A percentile compares a stretch with the other conserved stretches of the same genome.
These are phyloP conservation scores for Augochlora pura DNA, from an alignment of 1,140 invertebrate genomes.

Conservation along the genomic window DNA sequence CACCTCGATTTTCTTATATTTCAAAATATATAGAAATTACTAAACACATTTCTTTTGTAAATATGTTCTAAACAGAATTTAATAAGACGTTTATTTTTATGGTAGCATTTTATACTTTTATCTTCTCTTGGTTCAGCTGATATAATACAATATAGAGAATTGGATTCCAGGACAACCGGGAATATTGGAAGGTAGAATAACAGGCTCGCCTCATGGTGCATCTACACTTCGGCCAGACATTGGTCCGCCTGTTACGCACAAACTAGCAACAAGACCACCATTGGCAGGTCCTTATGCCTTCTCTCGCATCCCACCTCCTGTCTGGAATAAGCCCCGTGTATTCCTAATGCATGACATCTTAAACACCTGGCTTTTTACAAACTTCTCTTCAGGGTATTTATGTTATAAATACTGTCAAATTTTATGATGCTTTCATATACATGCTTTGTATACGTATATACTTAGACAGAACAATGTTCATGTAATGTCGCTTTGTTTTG, in stretches of 20 bases:
- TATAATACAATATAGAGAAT: slow-evolving; percentile 70
- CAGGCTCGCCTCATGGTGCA: slow-evolving; percentile 75
- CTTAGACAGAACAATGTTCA: slow-evolving; percentile 42
- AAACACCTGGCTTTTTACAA: slow-evolving; percentile 92
- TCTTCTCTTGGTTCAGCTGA: slow-evolving; percentile 31
- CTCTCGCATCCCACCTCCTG: slow-evolving; percentile 90
- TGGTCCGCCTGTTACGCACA: slow-evolving; percentile 81
- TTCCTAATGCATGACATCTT: slow-evolving; percentile 88
- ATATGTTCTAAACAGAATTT: slow-evolving; percentile 1
- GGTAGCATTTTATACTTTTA: slow-evolving; percentile 13
- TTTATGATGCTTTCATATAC: slow-evolving; percentile 57
- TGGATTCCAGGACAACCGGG: slow-evolving; percentile 76
- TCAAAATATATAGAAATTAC: background rate
- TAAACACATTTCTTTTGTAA: background rate
- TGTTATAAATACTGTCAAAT: slow-evolving; percentile 62
- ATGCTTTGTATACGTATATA: slow-evolving; percentile 42
- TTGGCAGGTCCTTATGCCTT: slow-evolving; percentile 94
- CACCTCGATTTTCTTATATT: background rate
- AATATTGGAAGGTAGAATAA: slow-evolving; percentile 78
- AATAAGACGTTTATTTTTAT: slow-evolving; percentile 1
- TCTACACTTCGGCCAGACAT: slow-evolving; percentile 78
- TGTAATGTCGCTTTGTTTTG: slow-evolving; percentile 40
- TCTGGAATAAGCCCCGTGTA: slow-evolving; percentile 89
- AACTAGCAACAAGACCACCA: slow-evolving; percentile 88
- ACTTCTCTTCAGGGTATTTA: slow-evolving; percentile 88